Evolutionary conservation across 2,888 invertebrate species (phyloP).

Genomic region (Invenusta paracnida): DNA sequence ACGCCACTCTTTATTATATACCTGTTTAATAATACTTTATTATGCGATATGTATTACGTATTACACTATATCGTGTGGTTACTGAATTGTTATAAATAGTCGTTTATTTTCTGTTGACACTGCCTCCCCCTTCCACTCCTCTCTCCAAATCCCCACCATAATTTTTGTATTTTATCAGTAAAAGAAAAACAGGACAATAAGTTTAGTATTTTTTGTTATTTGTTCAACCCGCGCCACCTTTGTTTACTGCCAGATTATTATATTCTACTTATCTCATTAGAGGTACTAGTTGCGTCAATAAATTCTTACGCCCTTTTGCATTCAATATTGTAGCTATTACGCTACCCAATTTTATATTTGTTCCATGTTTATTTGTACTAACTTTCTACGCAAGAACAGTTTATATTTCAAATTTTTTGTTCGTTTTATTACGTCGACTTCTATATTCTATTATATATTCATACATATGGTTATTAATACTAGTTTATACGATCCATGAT

Average conservation of each 20-base stretch:
- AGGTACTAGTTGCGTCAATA: not conserved
- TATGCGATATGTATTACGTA: too few species aligned
- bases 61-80: too few species aligned
- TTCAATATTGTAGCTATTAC: not conserved
- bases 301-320: not conserved
- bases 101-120: too few species aligned
- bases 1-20: not conserved
- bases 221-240: not conserved
- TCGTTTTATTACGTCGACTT: slow-evolving; percentile 19
- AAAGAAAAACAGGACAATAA: too few species aligned
- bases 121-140: too few species aligned
- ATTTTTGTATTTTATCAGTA: not conserved
- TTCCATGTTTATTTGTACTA: slow-evolving; percentile 23
- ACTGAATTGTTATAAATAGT: too few species aligned
- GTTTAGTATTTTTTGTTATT: not conserved
- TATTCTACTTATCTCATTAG: not conserved
- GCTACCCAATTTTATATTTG: slow-evolving; percentile 17
- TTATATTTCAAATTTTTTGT: slow-evolving; percentile 7
- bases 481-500: too few species aligned
- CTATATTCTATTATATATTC: too few species aligned
- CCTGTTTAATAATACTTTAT: too few species aligned
- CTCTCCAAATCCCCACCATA: not conserved
- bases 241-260: not conserved
- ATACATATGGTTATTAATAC: too few species aligned
- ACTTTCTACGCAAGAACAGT: slow-evolving; percentile 8